These are phyloP conservation scores for Hypomesus transpacificus DNA, from an alignment of 2,113 vertebrate species.

Conservation along the genomic window DNA sequence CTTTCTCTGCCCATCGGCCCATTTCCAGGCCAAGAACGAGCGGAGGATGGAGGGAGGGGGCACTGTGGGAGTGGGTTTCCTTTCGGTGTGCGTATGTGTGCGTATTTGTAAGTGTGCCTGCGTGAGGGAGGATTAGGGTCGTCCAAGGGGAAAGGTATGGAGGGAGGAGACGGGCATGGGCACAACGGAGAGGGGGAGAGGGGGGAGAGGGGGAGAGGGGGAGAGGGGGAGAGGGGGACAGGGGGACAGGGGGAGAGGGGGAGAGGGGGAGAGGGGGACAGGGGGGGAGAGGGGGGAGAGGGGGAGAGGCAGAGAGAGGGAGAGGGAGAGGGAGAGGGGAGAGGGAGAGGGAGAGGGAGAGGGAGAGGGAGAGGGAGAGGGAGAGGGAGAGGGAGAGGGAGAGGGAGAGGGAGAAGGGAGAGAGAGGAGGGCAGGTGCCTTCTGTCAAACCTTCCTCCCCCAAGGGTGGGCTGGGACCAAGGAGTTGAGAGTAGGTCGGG, in stretches of 20 bases:
- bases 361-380: too few relatives aligned
- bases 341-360: not conserved
- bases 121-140: not conserved
- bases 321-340: not conserved
- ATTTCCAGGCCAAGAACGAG: slow-evolving; percentile 60
- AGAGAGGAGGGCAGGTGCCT: slow-evolving; percentile 18
- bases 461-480: slow-evolving; percentile 25
- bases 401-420: not conserved
- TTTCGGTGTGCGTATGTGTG: not conserved
- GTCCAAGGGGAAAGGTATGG: slow-evolving; percentile 2
- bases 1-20: slow-evolving; percentile 66
- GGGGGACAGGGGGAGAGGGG: not conserved
- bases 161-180: not conserved
- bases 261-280: not conserved
- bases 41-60: slow-evolving; percentile 11
- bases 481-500: slow-evolving; percentile 24
- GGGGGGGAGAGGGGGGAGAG: not conserved
- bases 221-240: not conserved
- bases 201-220: not conserved
- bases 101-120: slow-evolving; percentile 21
- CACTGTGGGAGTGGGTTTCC: not conserved
- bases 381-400: not conserved
- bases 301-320: not conserved
- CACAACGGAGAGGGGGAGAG: not conserved
- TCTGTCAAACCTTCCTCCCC: slow-evolving; percentile 56